These are phyloP conservation scores for Acanthochromis polyacanthus DNA, from an alignment of 2,113 vertebrate genomes.

Conservation along the genomic window DNA sequence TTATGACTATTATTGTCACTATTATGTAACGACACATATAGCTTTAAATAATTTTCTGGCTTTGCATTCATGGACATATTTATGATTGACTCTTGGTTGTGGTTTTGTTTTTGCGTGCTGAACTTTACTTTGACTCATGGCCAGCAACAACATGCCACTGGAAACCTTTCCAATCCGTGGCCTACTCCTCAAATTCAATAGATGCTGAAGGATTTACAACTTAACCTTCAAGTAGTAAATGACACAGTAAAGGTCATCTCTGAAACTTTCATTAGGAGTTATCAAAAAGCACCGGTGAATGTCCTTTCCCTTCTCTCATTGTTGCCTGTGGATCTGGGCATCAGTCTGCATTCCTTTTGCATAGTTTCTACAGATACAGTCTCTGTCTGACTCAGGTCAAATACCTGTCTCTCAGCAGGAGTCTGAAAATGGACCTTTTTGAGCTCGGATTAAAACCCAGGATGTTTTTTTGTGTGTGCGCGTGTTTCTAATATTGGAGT, in stretches of 20 bases:
- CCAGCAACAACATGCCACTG: slow-evolving; percentile 38
- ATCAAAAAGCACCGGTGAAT: slow-evolving; percentile 6
- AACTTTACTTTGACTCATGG: slow-evolving; percentile 38
- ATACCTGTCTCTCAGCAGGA: slow-evolving; percentile 58
- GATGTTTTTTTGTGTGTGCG: not conserved
- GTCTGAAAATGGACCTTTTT: slow-evolving; percentile 37
- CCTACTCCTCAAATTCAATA: slow-evolving; percentile 22
- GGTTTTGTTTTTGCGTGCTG: slow-evolving; percentile 43
- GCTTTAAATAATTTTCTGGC: not conserved
- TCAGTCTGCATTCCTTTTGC: slow-evolving; percentile 58
- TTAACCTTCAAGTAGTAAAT: slow-evolving; percentile 33
- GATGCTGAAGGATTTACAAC: slow-evolving; percentile 37
- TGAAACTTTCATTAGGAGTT: slow-evolving; percentile 48
- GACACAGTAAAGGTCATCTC: slow-evolving; percentile 35
- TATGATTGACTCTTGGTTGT: not conserved
- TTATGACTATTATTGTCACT: too few species aligned
- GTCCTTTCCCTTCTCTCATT: slow-evolving; percentile 14
- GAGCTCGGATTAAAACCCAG: slow-evolving; percentile 13
- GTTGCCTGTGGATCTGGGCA: slow-evolving; percentile 59
- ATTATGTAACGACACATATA: too few species aligned
- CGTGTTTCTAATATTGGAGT: not conserved
- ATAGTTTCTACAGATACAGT: slow-evolving; percentile 46
- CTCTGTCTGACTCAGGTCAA: slow-evolving; percentile 30
- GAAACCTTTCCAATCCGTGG: not conserved
- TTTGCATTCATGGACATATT: slow-evolving; percentile 23